Base-by-base conservation (phyloP, 2,797 vertebrate genomes). In the Ceyx erithaca region DNA sequence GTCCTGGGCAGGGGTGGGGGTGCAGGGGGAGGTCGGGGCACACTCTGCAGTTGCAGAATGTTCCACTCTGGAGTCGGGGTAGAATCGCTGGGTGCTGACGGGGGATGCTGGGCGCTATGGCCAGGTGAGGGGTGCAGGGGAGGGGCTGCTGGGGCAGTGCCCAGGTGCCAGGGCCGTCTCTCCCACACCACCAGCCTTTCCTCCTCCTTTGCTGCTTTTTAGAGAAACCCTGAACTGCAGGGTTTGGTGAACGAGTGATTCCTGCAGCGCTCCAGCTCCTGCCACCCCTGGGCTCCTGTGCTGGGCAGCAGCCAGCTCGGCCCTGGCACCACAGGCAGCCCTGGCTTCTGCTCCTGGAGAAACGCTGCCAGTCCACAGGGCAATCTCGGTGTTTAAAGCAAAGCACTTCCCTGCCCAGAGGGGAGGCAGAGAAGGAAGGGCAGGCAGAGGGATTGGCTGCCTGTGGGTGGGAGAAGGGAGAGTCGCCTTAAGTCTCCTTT, bases 1-100 rank as follows among this genome's bases (percentile, higher is more conserved):
- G 23, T 75, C 69, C 93, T 76, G 86, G 87, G 81, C 4, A 7
- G 58, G 92, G 73, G 77, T 18, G 8, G 63, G 89, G 93, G 90
- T 67, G 86, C 28, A 14, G 54, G 8, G 54, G 66, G 89, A 55
- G 84, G 82, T 54, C 52, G 68, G 72, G 48, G 75, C 80, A 28
- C 26, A 75, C 55, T 83, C 87, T 89, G 55, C 79, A 18, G 14
- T 70, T 61, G 45, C 37, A n/a, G 67, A 67, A 62, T 41, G 33
- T 49, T 10, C 40, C 48, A 41, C 16, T 37, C n/a, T 13, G 4
- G 16, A 1, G 3, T 30, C 3, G 8, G 59, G 37, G 41, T 5
- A 3, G 80, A 61, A 41, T 25, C 9, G 71, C 64, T 4, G 41
- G 48, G 4, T 3, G 90, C 71, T 1, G 4, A 45, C 1, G 1